phyloP scores from a whole-genome alignment of 1,140 invertebrate genomes.

The Drosophila prosaltans region DNA sequence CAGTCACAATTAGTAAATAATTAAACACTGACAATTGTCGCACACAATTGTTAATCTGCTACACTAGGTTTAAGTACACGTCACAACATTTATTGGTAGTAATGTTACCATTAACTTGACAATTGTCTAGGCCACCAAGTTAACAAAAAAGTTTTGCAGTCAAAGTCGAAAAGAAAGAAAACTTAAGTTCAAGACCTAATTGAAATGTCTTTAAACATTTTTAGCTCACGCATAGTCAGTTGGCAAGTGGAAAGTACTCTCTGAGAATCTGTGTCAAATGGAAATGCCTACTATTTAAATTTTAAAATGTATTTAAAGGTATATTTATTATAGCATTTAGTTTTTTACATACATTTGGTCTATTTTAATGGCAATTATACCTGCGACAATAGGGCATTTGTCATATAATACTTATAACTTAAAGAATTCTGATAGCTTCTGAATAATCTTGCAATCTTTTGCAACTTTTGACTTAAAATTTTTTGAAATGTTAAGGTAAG shows the following conservation, averaged over 20 bases:
- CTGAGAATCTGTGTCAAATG: background rate
- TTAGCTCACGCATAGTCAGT: background rate
- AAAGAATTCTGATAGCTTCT: no score
- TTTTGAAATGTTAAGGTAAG: no score
- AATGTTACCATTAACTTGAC: conserved; percentile 32
- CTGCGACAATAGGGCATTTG: no score
- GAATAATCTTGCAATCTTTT: no score
- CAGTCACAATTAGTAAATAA: conserved; percentile 78
- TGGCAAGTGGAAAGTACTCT: background rate
- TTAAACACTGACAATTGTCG: conserved; percentile 72
- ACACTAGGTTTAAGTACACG: conserved; percentile 47
- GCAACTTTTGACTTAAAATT: no score
- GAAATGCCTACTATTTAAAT: background rate
- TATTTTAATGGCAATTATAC: no score
- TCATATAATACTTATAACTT: no score
- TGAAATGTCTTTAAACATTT: conserved; percentile 1
- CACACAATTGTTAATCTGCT: conserved; percentile 63
- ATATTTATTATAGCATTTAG: no score
- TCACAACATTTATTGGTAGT: conserved; percentile 57
- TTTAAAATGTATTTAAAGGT: no score
- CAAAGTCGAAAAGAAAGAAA: background rate
- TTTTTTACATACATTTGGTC: no score
- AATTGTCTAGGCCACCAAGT: conserved; percentile 6
- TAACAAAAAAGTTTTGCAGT: background rate
- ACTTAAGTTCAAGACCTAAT: background rate